Evolutionary conservation across 2,797 vertebrate species (phyloP).

Genomic region (Acrocephalus scirpaceus): DNA sequence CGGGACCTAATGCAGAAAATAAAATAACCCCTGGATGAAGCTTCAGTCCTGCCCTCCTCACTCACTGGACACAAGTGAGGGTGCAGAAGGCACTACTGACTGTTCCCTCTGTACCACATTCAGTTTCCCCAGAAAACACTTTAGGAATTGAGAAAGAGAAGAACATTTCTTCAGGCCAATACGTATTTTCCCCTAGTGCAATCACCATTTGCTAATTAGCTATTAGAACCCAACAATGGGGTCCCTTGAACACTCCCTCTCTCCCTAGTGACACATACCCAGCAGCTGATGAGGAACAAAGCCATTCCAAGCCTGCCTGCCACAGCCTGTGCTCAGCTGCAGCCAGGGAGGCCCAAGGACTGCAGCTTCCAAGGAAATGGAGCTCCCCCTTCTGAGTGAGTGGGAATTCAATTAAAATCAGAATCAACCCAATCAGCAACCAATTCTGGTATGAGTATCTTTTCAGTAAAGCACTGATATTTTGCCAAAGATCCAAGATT

Average conservation of each 20-base stretch:
- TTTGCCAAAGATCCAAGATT: neutral
- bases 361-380: neutral
- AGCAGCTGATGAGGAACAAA: neutral
- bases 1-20: neutral
- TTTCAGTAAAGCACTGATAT: neutral
- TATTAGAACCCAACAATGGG: rapidly evolving
- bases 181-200: neutral
- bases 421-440: rapidly evolving
- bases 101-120: neutral
- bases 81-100: neutral
- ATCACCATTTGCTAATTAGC: neutral
- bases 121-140: neutral
- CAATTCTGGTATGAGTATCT: rapidly evolving
- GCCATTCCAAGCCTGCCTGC: neutral
- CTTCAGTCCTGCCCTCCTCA: neutral
- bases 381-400: neutral
- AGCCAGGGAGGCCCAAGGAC: neutral
- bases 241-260: neutral
- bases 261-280: rapidly evolving
- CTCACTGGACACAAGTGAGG: neutral
- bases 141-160: neutral
- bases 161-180: neutral
- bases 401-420: neutral
- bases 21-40: neutral
- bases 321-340: neutral